These are phyloP conservation scores for Muschampia plurimacula DNA, from an alignment of 2,888 invertebrate genomes.

Conservation along the genomic window DNA sequence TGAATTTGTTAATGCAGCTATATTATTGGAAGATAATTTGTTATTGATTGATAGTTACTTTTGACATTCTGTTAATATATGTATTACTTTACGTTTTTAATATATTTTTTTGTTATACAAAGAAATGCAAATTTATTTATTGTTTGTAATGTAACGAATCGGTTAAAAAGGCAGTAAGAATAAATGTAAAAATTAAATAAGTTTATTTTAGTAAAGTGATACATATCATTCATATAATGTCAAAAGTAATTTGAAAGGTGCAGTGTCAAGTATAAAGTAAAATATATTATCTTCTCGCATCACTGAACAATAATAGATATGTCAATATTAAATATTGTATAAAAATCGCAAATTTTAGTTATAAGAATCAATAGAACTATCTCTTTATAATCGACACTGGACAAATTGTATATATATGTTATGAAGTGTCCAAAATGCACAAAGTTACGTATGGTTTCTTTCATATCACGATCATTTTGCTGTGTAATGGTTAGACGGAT, in stretches of 20 bases:
- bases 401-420: slow-evolving; percentile 30
- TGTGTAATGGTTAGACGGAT: slow-evolving; percentile 33
- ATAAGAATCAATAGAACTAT: not conserved
- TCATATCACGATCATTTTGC: slow-evolving; percentile 48
- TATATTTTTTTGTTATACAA: no score
- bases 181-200: no score
- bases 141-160: not conserved
- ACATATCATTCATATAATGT: not conserved
- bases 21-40: slow-evolving; percentile 21
- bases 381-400: slow-evolving; percentile 33
- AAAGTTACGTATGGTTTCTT: slow-evolving; percentile 43
- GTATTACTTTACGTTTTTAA: no score
- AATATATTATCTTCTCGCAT: not conserved
- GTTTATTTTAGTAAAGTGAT: no score
- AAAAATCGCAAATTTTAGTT: slow-evolving; percentile 14
- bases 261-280: slow-evolving; percentile 32
- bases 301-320: not conserved
- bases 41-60: slow-evolving; percentile 10
- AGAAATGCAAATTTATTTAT: not conserved
- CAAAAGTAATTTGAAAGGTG: slow-evolving; percentile 18
- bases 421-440: slow-evolving; percentile 44
- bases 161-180: no score
- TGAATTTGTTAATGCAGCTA: slow-evolving; percentile 26
- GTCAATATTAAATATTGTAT: slow-evolving; percentile 4
- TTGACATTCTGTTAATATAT: slow-evolving; percentile 7